Evolutionary conservation across 2,797 vertebrate species (phyloP), one percentile per base, ranked within the genome.

Genomic region (Sebastes wilsoni): DNA sequence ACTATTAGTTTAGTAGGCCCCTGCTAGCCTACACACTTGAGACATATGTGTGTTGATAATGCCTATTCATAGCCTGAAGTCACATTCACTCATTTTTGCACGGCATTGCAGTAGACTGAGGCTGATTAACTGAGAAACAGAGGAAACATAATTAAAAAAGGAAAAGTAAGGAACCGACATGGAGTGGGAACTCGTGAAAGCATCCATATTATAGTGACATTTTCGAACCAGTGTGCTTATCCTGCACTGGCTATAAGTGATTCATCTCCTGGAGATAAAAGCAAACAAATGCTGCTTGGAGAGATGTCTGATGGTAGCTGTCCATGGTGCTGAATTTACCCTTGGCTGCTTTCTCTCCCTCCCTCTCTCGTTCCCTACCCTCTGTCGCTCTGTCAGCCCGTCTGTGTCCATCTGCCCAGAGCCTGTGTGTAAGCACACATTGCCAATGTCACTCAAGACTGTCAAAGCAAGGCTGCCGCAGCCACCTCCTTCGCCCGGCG

Each of bases 261-360:
- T 90, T 92, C 71, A 89, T 90, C 77, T 88, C 81, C 77, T 42
- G 16, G 36, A 84, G 85, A 91, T 84, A 85, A 90, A 90, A 87
- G 76, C 85, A 89, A 91, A 91, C 89, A 91, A 89, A 87, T 46
- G 78, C 70, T 75, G 82, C 72, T 83, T 81, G 59, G 70, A 84
- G 86, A 85, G 75, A 74, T 28, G 84, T 60, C 84, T 89, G 79
- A 74, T 72, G 73, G 80, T 67, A 72, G 83, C 88, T 88, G 80
- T 89, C 89, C 92, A 36, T 68, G 84, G 87, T 81, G 80, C 88
- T 92, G 90, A 88, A 89, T 83, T 76, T 62, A 87, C 82, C 80
- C 79, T 58, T n/a, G 34, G 62, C 75, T 75, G 65, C 79, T 66
- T 77, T 61, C 58, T 65, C 77, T 65, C 61, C 52, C 52, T 22